Evolutionary conservation across 2,888 invertebrate genomes (phyloP).

Genomic region (Hirtodrosophila trivittata): DNA sequence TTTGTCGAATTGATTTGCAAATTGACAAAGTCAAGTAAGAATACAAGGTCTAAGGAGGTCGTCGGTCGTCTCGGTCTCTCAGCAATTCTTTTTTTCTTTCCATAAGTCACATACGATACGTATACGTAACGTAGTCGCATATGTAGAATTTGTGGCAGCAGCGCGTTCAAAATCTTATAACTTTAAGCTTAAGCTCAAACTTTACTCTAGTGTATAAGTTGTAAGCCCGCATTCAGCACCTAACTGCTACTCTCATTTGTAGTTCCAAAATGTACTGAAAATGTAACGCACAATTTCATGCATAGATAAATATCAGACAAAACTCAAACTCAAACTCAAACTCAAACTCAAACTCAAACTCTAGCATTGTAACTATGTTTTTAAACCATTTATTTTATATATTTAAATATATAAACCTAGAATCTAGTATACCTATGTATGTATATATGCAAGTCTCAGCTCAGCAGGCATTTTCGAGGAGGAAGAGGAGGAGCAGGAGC

Average conservation of each 20-base stretch:
- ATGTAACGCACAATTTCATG: conserved; percentile 49
- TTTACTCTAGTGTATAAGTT: conserved; percentile 48
- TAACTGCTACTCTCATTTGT: conserved; percentile 26
- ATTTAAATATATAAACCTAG: conserved; percentile 42
- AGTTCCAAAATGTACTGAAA: conserved; percentile 36
- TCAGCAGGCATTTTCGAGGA: conserved; percentile 45
- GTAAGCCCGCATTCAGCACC: conserved; percentile 50
- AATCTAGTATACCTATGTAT: conserved; percentile 39
- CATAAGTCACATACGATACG: not conserved
- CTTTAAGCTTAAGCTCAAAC: conserved; percentile 36
- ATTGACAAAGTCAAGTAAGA: conserved; percentile 63
- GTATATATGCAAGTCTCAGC: conserved; percentile 40
- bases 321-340: conserved; percentile 5
- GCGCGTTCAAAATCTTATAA: conserved; percentile 57
- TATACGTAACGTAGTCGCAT: not conserved
- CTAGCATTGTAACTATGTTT: conserved; percentile 36
- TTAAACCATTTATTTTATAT: conserved; percentile 47
- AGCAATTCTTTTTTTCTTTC: conserved; percentile 21
- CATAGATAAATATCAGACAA: conserved; percentile 22
- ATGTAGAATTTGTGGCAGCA: conserved; percentile 54
- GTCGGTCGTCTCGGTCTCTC: conserved; percentile 68
- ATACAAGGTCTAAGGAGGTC: conserved; percentile 75
- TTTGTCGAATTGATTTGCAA: conserved; percentile 83
- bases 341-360: too few relatives aligned
- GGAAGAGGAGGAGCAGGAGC: conserved; percentile 52